phyloP scores from a whole-genome alignment of 2,797 vertebrate species.

The Rachycentron canadum region DNA sequence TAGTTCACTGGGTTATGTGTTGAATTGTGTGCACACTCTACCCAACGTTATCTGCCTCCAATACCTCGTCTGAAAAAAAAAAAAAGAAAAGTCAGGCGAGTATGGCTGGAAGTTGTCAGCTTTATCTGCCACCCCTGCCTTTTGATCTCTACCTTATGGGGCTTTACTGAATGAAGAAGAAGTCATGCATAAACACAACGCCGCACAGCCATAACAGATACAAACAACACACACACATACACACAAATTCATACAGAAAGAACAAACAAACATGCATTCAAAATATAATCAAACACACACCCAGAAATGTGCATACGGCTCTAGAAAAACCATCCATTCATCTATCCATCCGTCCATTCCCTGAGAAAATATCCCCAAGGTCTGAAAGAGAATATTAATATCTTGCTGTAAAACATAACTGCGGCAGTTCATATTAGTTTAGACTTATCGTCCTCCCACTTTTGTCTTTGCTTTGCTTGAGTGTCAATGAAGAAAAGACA shows the following conservation, averaged over 20 bases:
- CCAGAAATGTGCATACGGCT: background rate
- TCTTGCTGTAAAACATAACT: conserved; percentile 19
- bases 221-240: background rate
- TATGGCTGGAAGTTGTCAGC: conserved; percentile 60
- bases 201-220: conserved; percentile 1
- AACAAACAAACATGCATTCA: background rate
- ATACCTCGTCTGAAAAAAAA: conserved; percentile 16
- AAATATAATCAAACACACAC: background rate
- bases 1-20: conserved; percentile 4
- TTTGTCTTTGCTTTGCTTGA: background rate
- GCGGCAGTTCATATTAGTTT: background rate
- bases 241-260: background rate
- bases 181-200: conserved; percentile 50
- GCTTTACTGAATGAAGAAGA: conserved; percentile 48
- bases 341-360: background rate
- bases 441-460: background rate
- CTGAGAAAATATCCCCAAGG: background rate
- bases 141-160: conserved; percentile 63
- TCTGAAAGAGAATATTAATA: background rate
- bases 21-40: conserved; percentile 28
- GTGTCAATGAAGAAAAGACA: background rate
- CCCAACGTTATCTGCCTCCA: conserved; percentile 46
- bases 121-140: conserved; percentile 61
- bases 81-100: conserved; percentile 26
- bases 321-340: too few relatives aligned